Conservation (phyloP, 2,888 invertebrate genomes). For the Eristalis tenax region DNA sequence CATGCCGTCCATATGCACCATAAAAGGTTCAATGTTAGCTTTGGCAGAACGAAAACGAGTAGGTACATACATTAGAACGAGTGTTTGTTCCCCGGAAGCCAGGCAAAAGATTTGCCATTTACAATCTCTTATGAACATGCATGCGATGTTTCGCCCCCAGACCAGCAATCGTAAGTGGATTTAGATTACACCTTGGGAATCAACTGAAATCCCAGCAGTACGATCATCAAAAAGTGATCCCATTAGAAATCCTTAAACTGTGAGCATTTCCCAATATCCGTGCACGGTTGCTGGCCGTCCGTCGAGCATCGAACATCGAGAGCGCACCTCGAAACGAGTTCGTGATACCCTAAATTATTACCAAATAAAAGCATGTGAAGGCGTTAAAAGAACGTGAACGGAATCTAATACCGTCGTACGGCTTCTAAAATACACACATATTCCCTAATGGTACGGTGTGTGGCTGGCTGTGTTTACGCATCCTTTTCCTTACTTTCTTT, state of each 20-base stretch:
- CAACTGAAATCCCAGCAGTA: slow-evolving; percentile 37
- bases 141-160: not conserved
- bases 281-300: slow-evolving; percentile 15
- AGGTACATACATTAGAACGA: not conserved
- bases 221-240: slow-evolving; percentile 58
- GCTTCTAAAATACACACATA: slow-evolving; percentile 25
- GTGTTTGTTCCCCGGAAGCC: not conserved
- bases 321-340: slow-evolving; percentile 43
- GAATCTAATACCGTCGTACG: slow-evolving; percentile 30
- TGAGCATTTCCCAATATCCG: slow-evolving; percentile 40
- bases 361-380: slow-evolving; percentile 52
- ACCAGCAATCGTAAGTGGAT: slow-evolving; percentile 38
- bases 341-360: slow-evolving; percentile 50
- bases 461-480: slow-evolving; percentile 17
- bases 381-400: slow-evolving; percentile 48
- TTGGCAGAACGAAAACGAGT: not conserved
- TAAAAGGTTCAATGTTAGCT: not conserved
- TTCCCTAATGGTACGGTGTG: slow-evolving; percentile 14
- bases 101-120: not conserved
- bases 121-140: not conserved
- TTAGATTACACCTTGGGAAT: slow-evolving; percentile 47
- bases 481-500: slow-evolving; percentile 20
- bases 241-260: slow-evolving; percentile 45
- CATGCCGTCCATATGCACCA: not conserved
- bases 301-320: not conserved